phyloP scores from a whole-genome alignment of 2,888 invertebrate species.

The Drosophila tanythrix region DNA sequence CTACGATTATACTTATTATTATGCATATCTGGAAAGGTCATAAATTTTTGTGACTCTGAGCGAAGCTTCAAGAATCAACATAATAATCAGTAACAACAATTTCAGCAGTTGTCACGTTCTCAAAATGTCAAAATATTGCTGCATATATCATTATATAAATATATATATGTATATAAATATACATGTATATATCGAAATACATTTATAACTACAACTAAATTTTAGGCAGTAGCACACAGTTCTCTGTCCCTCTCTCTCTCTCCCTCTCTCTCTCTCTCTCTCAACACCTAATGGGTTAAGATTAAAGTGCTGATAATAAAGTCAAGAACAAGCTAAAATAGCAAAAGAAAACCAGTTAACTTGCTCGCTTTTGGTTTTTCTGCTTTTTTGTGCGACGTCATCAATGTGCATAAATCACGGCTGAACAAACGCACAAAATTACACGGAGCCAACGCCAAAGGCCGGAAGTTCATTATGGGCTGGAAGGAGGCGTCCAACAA shows the following conservation, averaged over 20 bases:
- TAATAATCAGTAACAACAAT: background rate
- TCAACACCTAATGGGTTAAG: conserved; percentile 45
- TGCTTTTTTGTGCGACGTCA: conserved; percentile 63
- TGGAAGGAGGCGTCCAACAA: conserved; percentile 28
- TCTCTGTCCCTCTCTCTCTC: background rate
- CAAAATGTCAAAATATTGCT: background rate
- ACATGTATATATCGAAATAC: too few relatives aligned
- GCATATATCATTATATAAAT: background rate
- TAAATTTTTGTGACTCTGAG: background rate
- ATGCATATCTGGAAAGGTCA: conserved; percentile 4
- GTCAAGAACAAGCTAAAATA: conserved; percentile 35
- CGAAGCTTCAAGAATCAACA: conserved; percentile 1
- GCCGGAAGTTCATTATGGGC: conserved; percentile 78
- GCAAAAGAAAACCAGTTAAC: conserved; percentile 33
- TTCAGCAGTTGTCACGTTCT: conserved; percentile 16
- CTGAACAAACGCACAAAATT: conserved; percentile 78
- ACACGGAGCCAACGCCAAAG: conserved; percentile 60
- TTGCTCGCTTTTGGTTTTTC: conserved; percentile 11
- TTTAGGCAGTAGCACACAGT: background rate
- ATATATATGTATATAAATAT: background rate
- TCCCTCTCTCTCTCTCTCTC: background rate
- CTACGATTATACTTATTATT: background rate
- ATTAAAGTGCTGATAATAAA: conserved; percentile 46
- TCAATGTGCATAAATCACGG: conserved; percentile 79
- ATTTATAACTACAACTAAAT: too few relatives aligned